Percentiles rank a stretch among this genome's conserved stretches.
These are phyloP conservation scores for Campopleginae sp. DNA, from an alignment of 2,888 invertebrate species.

Conservation along the genomic window DNA sequence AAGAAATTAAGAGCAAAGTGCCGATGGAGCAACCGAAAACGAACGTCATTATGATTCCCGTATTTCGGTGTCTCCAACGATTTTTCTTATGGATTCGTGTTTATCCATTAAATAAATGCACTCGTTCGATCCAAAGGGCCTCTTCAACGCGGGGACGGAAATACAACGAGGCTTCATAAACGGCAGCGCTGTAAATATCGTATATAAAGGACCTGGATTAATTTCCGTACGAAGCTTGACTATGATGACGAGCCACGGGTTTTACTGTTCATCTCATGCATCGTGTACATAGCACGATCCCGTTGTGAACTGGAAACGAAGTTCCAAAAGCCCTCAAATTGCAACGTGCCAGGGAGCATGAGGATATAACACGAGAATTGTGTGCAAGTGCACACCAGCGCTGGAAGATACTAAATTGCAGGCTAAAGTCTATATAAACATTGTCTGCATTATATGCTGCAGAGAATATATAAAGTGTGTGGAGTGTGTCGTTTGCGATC, in stretches of 20 bases:
- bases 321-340: slow-evolving; percentile 26
- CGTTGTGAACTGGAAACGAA: slow-evolving; percentile 27
- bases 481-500: slow-evolving; percentile 3
- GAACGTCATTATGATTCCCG: neutral
- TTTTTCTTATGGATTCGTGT: neutral
- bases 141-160: neutral
- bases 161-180: neutral
- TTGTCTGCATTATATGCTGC: slow-evolving; percentile 13
- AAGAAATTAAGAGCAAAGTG: neutral
- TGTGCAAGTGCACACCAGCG: slow-evolving; percentile 10
- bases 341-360: slow-evolving; percentile 14
- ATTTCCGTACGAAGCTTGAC: slow-evolving; percentile 24
- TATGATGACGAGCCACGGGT: slow-evolving; percentile 34
- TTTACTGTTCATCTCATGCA: slow-evolving; percentile 33
- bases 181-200: neutral
- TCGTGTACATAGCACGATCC: slow-evolving; percentile 19
- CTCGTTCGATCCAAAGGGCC: neutral
- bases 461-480: slow-evolving; percentile 6
- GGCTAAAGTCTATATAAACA: slow-evolving; percentile 8
- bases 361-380: slow-evolving; percentile 28
- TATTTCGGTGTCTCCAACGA: neutral
- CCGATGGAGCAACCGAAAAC: neutral
- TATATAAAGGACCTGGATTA: neutral
- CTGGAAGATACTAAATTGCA: slow-evolving; percentile 43
- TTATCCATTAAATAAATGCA: neutral